Evolutionary conservation across 2,888 invertebrate species (phyloP).

Genomic region (Calameuta idolon): DNA sequence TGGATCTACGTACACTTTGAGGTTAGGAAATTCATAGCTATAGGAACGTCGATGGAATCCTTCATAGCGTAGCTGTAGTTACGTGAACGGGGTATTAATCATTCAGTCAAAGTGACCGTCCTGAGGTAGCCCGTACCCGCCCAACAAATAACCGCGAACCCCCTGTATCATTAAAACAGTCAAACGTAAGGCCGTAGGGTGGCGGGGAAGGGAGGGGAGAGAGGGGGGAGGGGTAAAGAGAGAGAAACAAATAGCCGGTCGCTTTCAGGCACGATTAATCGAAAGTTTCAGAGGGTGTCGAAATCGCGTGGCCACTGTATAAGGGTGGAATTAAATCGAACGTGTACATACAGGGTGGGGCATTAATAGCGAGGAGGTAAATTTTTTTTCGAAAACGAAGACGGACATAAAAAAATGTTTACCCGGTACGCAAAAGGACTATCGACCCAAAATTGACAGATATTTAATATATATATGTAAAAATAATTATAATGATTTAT

Average conservation of each 20-base stretch:
- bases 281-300: not conserved
- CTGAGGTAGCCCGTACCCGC: not conserved
- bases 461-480: not conserved
- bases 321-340: not conserved
- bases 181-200: not conserved
- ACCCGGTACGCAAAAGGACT: too few relatives aligned
- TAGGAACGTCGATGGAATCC: not conserved
- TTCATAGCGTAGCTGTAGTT: not conserved
- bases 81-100: not conserved
- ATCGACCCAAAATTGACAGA: too few relatives aligned
- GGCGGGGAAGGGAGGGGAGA: too few relatives aligned
- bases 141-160: not conserved
- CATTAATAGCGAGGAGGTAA: too few relatives aligned
- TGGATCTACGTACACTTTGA: not conserved
- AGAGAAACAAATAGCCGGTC: not conserved
- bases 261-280: not conserved
- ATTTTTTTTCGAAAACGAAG: too few relatives aligned
- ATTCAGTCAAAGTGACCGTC: not conserved
- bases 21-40: not conserved
- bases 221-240: not conserved
- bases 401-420: too few relatives aligned
- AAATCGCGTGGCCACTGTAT: not conserved
- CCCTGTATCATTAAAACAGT: not conserved
- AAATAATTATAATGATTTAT: not conserved
- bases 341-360: not conserved